These are phyloP conservation scores for Nomia melanderi DNA, from an alignment of 1,140 invertebrate genomes.

Conservation along the genomic window DNA sequence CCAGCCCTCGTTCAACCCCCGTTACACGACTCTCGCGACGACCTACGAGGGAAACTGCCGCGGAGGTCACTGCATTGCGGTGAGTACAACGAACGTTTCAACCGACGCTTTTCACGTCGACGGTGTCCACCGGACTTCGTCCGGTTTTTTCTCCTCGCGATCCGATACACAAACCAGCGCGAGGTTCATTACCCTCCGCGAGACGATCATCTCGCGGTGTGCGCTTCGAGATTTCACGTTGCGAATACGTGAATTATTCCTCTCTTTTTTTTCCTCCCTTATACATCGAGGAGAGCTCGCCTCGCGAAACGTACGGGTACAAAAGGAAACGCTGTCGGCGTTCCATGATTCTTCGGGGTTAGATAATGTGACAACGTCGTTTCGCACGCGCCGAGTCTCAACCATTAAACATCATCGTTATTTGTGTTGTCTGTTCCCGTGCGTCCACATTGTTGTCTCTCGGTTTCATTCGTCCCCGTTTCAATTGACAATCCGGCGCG, in stretches of 20 bases:
- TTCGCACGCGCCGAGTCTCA: not conserved
- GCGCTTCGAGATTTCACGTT: not conserved
- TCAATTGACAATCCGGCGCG: too few relatives aligned
- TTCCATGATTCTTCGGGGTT: too few relatives aligned
- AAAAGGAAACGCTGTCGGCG: too few relatives aligned
- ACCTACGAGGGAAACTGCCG: conserved; percentile 60
- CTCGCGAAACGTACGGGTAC: too few relatives aligned
- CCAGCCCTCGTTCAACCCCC: conserved; percentile 67
- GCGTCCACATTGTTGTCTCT: too few relatives aligned
- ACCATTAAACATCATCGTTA: too few relatives aligned
- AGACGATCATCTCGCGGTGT: not conserved
- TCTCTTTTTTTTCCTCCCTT: too few relatives aligned
- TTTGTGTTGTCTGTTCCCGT: too few relatives aligned
- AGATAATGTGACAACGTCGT: not conserved
- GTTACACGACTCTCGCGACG: conserved; percentile 58
- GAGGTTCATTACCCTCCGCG: conserved; percentile 50
- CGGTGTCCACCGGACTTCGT: not conserved
- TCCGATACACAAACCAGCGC: conserved; percentile 7
- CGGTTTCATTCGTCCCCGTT: too few relatives aligned
- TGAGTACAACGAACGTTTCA: conserved; percentile 57
- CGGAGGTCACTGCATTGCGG: conserved; percentile 72
- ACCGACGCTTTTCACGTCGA: too few relatives aligned
- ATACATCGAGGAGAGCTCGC: too few relatives aligned
- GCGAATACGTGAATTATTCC: too few relatives aligned
- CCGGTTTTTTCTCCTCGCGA: not conserved